Percentiles rank a stretch among this genome's conserved stretches.
These are phyloP conservation scores for Leptosomus discolor DNA, from an alignment of 2,113 vertebrate species.

Conservation along the genomic window DNA sequence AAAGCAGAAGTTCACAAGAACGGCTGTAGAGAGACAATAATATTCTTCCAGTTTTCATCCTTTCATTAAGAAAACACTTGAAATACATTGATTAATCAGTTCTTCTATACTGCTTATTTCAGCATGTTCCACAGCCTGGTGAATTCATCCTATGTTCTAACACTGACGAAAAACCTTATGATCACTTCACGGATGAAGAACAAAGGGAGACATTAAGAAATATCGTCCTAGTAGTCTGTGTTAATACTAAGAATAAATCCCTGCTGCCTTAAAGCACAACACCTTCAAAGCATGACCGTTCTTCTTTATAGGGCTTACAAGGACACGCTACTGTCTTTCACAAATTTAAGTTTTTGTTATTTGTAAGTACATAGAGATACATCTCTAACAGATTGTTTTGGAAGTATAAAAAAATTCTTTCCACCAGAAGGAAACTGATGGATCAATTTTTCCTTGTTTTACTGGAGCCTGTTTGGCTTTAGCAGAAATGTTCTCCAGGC, in stretches of 20 bases:
- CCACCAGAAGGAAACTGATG: neutral
- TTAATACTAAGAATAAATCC: neutral
- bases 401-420: neutral
- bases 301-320: neutral
- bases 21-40: neutral
- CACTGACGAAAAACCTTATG: neutral
- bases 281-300: neutral
- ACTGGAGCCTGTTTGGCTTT: neutral
- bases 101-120: neutral
- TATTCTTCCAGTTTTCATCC: neutral
- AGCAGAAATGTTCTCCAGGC: neutral
- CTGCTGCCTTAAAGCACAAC: neutral
- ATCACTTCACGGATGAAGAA: neutral
- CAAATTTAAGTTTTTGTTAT: neutral
- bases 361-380: rapidly evolving
- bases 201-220: neutral
- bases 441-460: neutral
- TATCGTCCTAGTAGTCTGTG: neutral
- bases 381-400: neutral
- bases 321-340: neutral
- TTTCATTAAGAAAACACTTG: neutral
- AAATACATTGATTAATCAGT: neutral
- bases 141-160: neutral
- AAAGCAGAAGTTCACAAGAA: neutral
- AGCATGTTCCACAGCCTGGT: neutral